Base-by-base conservation (phyloP, 2,113 vertebrate genomes). In the Hyperopisus bebe region DNA sequence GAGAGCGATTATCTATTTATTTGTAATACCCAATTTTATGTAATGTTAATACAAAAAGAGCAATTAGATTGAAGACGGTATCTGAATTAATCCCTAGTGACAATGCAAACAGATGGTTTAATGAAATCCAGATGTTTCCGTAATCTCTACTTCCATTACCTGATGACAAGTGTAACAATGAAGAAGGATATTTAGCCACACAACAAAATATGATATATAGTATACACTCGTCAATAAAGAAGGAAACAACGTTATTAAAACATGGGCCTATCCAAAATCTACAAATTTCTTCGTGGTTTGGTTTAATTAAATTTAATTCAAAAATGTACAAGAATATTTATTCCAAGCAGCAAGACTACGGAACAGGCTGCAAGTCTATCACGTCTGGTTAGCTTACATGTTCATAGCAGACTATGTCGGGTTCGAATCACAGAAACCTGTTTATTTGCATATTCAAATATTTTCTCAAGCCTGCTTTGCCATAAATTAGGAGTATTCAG, bases 1-100 rank as follows among this genome's bases (percentile, higher is more conserved):
- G 74, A 88, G 93, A 92, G 90, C 90, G 92, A 92, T 92, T 94
- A 92, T 92, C 51, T 85, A 48, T 84, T 90, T 58, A 77, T 85
- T 51, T 58, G 46, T 47, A 80, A 58, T 42, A 95, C 93, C 92
- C 94, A 92, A 93, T 95, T 58, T 44, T 42, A 62, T 66, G 51
- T 24, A 51, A 35, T 87, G 27, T 19, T 87, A 85, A 21, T 86
- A 27, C 42, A 86, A 66, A 77, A 27, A 89, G 70, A 42, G 13
- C 50, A 88, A 90, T 82, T 88, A 88, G 62, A 90, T 46, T 66
- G 46, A 27, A 48, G 44, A 74, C n/a, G 27, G 86, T 66, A 83
- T 58, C 86, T 83, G 74, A 62, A 88, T 88, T 82, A 77, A 90
- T 77, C 48, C 62, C 13, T 39, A 88, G 55, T 46, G 84, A 53